Evolutionary conservation across 2,113 vertebrate genomes (phyloP).

Genomic region (Sorex fumeus): DNA sequence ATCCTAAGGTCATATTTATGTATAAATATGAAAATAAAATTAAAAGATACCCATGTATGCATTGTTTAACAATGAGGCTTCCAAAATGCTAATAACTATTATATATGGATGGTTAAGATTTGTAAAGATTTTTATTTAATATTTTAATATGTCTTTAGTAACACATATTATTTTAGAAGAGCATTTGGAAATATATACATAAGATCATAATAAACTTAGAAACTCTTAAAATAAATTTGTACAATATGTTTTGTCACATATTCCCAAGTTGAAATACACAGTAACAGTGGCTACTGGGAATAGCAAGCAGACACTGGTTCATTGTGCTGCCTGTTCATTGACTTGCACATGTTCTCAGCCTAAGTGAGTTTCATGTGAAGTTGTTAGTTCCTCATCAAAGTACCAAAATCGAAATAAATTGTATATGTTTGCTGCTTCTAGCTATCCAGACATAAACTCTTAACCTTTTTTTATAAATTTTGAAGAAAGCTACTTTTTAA

Average conservation of each 20-base stretch:
- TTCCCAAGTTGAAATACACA: neutral
- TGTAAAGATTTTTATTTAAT: constrained; percentile 44
- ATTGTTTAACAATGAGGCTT: neutral
- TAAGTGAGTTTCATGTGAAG: neutral
- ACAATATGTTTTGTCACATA: neutral
- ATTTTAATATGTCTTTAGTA: constrained; percentile 24
- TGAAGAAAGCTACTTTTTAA: neutral
- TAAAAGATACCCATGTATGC: neutral
- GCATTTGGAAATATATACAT: neutral
- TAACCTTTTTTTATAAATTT: constrained; percentile 22
- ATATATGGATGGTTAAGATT: neutral
- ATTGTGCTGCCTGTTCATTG: neutral
- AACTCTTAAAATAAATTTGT: neutral
- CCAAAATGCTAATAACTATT: constrained; percentile 34
- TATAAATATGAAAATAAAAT: constrained; percentile 21
- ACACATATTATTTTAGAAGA: constrained; percentile 17
- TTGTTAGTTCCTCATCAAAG: neutral
- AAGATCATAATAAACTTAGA: constrained; percentile 13
- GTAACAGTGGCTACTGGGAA: neutral
- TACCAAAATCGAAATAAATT: neutral
- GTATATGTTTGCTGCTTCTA: neutral
- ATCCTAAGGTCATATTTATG: constrained; percentile 8
- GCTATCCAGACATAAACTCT: neutral
- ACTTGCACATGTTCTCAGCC: neutral
- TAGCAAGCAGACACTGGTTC: neutral